These are phyloP conservation scores for Tragopan temminckii DNA, from an alignment of 2,797 vertebrate genomes.

Conservation along the genomic window DNA sequence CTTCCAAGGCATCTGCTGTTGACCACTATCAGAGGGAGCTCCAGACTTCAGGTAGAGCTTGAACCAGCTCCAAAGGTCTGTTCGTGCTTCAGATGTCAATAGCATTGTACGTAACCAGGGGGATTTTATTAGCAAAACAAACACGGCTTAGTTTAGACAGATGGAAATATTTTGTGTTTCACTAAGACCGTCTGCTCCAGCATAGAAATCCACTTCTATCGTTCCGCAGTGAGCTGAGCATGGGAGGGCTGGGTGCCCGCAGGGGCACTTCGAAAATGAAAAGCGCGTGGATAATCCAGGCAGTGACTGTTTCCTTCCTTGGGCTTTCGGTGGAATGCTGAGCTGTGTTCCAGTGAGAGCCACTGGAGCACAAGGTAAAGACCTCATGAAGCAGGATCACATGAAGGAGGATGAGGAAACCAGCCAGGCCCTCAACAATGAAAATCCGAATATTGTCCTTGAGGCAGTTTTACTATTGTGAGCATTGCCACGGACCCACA, in stretches of 20 bases:
- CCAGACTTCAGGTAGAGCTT: not conserved
- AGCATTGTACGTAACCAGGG: fast-evolving
- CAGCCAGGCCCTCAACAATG: not conserved
- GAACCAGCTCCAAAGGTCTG: not conserved
- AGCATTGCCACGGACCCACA: slow-evolving; percentile 15
- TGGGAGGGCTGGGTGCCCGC: not conserved
- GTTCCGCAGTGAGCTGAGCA: slow-evolving; percentile 1
- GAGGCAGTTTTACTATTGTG: slow-evolving; percentile 27
- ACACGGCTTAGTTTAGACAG: not conserved
- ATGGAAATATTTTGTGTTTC: slow-evolving; percentile 5
- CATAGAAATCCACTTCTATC: not conserved
- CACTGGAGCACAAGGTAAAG: slow-evolving; percentile 40
- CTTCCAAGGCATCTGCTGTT: not conserved
- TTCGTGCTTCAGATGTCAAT: not conserved
- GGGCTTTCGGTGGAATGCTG: slow-evolving; percentile 1
- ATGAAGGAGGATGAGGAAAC: slow-evolving; percentile 9
- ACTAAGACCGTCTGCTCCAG: not conserved
- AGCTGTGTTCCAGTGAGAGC: not conserved
- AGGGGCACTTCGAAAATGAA: not conserved
- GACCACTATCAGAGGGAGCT: not conserved
- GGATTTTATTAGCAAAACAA: slow-evolving; percentile 5
- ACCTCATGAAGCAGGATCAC: not conserved
- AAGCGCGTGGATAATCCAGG: slow-evolving; percentile 5
- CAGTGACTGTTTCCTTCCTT: slow-evolving; percentile 5
- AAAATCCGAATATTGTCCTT: slow-evolving; percentile 39